Evolutionary conservation across 2,113 vertebrate genomes (phyloP).

Genomic region (Cyphotilapia sp.): DNA sequence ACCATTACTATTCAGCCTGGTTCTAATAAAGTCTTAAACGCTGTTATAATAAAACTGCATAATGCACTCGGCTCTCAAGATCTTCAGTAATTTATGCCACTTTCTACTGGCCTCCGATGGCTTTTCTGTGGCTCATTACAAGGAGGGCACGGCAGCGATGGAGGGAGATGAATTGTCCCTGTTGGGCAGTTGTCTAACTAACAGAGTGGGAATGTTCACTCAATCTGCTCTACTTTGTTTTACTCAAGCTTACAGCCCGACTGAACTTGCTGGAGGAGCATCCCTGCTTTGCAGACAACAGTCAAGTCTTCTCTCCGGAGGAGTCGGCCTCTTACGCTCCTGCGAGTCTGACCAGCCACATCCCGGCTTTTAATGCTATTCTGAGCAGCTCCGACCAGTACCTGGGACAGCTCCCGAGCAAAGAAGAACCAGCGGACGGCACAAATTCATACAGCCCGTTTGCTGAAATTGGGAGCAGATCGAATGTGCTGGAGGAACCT

Average conservation of each 20-base stretch:
- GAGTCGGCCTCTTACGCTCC: slow-evolving; percentile 15
- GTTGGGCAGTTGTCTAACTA: slow-evolving; percentile 38
- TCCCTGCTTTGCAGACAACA: slow-evolving; percentile 44
- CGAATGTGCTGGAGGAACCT: slow-evolving; percentile 2
- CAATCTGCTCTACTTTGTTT: slow-evolving; percentile 31
- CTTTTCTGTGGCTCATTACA: slow-evolving; percentile 48
- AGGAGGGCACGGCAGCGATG: slow-evolving; percentile 6
- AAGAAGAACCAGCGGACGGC: slow-evolving; percentile 3
- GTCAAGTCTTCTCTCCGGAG: slow-evolving; percentile 36
- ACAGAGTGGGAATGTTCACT: slow-evolving; percentile 23
- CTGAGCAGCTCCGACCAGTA: slow-evolving; percentile 24
- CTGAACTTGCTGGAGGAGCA: slow-evolving; percentile 62
- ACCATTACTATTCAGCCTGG: slow-evolving; percentile 3
- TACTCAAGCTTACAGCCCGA: slow-evolving; percentile 56
- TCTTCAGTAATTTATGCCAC: slow-evolving; percentile 26
- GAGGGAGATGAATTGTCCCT: slow-evolving; percentile 27
- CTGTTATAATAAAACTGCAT: slow-evolving; percentile 20
- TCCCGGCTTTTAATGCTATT: slow-evolving; percentile 11
- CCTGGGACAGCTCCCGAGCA: not conserved
- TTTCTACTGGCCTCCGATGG: slow-evolving; percentile 39
- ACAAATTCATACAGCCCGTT: slow-evolving; percentile 10
- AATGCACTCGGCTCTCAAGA: slow-evolving; percentile 7
- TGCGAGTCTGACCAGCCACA: slow-evolving; percentile 19
- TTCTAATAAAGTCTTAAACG: slow-evolving; percentile 37
- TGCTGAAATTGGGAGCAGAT: not conserved